These are phyloP conservation scores for Seriola rivoliana DNA, from an alignment of 2,113 vertebrate genomes.

Conservation along the genomic window DNA sequence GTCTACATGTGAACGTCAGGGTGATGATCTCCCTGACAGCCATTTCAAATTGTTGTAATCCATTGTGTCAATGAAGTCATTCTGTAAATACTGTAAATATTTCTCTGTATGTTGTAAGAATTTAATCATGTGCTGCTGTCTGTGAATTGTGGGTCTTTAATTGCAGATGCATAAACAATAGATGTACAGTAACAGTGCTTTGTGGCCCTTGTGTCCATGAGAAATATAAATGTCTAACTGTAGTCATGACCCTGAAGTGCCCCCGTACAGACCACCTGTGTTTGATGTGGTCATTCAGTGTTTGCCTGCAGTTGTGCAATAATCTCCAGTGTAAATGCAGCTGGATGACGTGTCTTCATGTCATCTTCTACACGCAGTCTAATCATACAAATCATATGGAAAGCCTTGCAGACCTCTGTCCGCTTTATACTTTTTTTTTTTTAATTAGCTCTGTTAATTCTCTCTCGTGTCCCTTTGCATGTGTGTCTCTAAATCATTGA, in stretches of 20 bases:
- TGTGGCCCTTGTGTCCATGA: constrained; percentile 1
- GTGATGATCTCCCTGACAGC: neutral
- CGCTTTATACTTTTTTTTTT: no score
- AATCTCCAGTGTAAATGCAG: constrained; percentile 7
- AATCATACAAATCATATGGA: neutral
- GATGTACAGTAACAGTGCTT: constrained; percentile 7
- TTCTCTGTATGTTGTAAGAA: constrained; percentile 6
- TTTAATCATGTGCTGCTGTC: constrained; percentile 8
- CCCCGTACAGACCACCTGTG: constrained; percentile 7
- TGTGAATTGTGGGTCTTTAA: constrained; percentile 7
- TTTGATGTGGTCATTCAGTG: neutral
- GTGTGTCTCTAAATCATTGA: neutral
- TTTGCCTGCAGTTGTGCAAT: constrained; percentile 34
- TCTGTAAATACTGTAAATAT: constrained; percentile 39
- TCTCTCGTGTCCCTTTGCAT: constrained; percentile 2
- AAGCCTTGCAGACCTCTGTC: neutral
- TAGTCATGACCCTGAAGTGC: constrained; percentile 28
- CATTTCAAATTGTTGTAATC: constrained; percentile 3
- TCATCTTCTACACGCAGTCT: neutral
- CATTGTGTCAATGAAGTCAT: neutral
- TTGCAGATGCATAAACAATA: constrained; percentile 15
- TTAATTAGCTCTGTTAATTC: neutral
- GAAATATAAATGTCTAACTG: constrained; percentile 15
- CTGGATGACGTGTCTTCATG: neutral
- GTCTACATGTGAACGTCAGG: neutral